Base-by-base conservation (phyloP, 2,113 vertebrate genomes). In the Callionymus lyra region DNA sequence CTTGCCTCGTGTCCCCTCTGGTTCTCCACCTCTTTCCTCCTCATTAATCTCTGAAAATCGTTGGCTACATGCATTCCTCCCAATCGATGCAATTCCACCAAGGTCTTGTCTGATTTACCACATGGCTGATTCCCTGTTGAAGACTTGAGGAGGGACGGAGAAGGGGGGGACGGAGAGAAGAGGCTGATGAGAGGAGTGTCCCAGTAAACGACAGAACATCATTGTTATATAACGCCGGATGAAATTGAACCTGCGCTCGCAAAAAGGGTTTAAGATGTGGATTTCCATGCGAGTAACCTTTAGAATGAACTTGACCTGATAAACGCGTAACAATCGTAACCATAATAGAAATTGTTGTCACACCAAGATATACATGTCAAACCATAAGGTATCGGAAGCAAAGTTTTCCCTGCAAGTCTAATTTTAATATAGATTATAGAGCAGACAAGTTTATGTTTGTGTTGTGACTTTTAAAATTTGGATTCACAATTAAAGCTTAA, bases 21-120 rank as follows among this genome's bases (percentile, higher is more conserved):
- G 49, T 72, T 72, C 54, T 57, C 55, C 47, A 44, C 54, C 56
- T 66, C 73, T 65, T 71, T 69, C 71, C 63, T 74, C 72, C 32
- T 77, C 74, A 75, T 82, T 79, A 76, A 76, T 83, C 80, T 72
- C 56, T 75, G 68, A 74, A 84, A 84, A 82, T 80, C 59, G 49
- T 78, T 76, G 71, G 72, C 71, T 78, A 82, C 80, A 80, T 76
- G 72, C 68, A 79, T 77, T 79, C 60, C 70, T 68, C 65, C 63
- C 70, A 70, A 82, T 81, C 78, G 68, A 84, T 82, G 73, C 73
- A 73, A 72, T 72, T 71, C 80, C 74, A 67, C 69, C 12, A 63
- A 77, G 76, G 74, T 72, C 76, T 70, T 80, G 82, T 82, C 73
- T 79, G 80, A 80, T 79, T 80, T 79, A 74, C 71, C 73, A 80